These are phyloP conservation scores for Chionoecetes opilio DNA, from an alignment of 1,140 invertebrate species.

Conservation along the genomic window DNA sequence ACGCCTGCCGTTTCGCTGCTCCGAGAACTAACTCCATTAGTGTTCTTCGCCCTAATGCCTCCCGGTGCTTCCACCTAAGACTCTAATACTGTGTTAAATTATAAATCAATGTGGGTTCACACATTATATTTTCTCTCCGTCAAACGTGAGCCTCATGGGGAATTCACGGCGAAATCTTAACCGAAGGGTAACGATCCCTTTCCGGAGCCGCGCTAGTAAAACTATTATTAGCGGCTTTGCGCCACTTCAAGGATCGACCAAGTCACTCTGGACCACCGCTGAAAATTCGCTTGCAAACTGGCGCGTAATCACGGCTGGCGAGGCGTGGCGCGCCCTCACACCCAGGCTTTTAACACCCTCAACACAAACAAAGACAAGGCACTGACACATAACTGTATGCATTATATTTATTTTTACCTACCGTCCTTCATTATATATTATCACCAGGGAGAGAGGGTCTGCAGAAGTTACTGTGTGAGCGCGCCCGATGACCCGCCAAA, in stretches of 20 bases:
- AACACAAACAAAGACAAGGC: background rate
- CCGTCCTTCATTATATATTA: background rate
- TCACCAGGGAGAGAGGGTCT: background rate
- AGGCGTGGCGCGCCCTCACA: background rate
- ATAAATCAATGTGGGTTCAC: constrained; percentile 44
- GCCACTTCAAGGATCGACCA: constrained; percentile 4
- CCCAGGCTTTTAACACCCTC: background rate
- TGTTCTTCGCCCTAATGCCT: background rate
- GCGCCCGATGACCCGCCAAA: background rate
- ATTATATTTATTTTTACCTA: background rate
- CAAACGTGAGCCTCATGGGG: constrained; percentile 9
- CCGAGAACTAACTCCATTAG: constrained; percentile 19
- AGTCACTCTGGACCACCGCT: background rate
- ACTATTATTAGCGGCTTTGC: constrained; percentile 9
- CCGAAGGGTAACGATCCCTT: constrained; percentile 16
- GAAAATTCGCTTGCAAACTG: constrained; percentile 6
- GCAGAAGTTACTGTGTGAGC: too few species aligned
- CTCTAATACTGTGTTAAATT: constrained; percentile 40
- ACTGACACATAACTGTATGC: background rate
- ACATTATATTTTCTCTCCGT: constrained; percentile 56
- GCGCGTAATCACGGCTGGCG: background rate
- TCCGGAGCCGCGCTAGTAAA: background rate
- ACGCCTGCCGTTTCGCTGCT: background rate
- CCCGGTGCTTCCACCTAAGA: background rate
- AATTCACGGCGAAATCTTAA: background rate